These are phyloP conservation scores for Synergus gifuensis DNA, from an alignment of 2,888 invertebrate genomes.

Conservation along the genomic window DNA sequence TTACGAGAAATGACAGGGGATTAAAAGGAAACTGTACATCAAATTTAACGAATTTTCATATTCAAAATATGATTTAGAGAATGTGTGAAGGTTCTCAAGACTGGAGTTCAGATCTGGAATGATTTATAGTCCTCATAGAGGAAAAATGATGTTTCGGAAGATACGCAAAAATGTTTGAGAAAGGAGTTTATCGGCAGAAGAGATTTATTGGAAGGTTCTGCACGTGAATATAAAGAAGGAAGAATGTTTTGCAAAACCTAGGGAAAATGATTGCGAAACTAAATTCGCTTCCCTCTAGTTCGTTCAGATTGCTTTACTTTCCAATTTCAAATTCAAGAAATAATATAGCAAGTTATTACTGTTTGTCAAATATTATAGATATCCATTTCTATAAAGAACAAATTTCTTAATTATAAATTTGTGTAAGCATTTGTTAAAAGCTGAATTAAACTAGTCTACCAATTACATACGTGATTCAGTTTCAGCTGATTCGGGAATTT, in stretches of 20 bases:
- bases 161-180: slow-evolving; percentile 12
- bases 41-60: background rate
- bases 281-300: background rate
- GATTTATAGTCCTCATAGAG: slow-evolving; percentile 2
- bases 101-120: background rate
- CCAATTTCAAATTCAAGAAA: background rate
- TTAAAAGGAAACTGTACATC: no score
- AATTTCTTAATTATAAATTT: no score
- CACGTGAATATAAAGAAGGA: slow-evolving; percentile 2
- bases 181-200: background rate
- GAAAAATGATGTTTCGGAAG: slow-evolving; percentile 4
- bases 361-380: no score
- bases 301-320: background rate
- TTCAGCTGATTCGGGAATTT: background rate
- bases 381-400: no score
- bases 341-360: background rate
- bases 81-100: background rate
- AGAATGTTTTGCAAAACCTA: background rate
- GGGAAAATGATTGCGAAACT: slow-evolving; percentile 20
- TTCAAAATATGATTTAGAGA: background rate
- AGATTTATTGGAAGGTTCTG: slow-evolving; percentile 23
- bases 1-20: no score
- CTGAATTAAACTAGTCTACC: background rate
- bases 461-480: background rate
- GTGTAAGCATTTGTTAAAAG: background rate